phyloP scores from a whole-genome alignment of 2,888 invertebrate genomes.

The Onthophagus sagittarius region DNA sequence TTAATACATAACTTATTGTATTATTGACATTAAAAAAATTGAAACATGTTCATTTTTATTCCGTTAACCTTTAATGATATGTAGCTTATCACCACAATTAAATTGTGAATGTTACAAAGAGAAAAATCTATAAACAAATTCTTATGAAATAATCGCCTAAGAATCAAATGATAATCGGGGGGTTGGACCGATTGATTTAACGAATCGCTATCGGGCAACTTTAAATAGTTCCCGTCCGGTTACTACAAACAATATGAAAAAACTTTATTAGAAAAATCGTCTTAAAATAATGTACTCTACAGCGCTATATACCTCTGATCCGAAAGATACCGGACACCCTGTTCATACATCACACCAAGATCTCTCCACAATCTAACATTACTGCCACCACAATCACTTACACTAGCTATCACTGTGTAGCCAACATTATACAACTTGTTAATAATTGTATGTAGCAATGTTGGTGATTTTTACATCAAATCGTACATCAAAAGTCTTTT shows the following conservation, averaged over 20 bases:
- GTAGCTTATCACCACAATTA: too few species aligned
- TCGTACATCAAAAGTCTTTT: conserved; percentile 32
- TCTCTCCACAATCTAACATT: conserved; percentile 27
- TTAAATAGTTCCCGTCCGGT: conserved; percentile 28
- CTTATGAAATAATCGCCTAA: too few species aligned
- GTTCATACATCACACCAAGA: conserved; percentile 7
- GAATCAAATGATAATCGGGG: too few species aligned
- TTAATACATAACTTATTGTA: conserved; percentile 8
- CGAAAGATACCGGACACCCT: too few species aligned
- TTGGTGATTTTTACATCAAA: conserved; percentile 36
- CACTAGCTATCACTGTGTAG: conserved; percentile 29
- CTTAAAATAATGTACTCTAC: too few species aligned
- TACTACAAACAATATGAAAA: conserved; percentile 24
- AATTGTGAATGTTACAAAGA: too few species aligned
- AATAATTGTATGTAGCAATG: conserved; percentile 28
- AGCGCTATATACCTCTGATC: too few species aligned
- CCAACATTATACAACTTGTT: conserved; percentile 23
- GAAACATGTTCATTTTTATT: too few species aligned
- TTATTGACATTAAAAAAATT: conserved; percentile 10
- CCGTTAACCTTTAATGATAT: too few species aligned
- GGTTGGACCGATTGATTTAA: conserved; percentile 26
- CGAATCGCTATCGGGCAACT: conserved; percentile 27
- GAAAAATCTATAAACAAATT: too few species aligned
- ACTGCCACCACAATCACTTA: conserved; percentile 26
- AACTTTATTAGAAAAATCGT: too few species aligned